Evolutionary conservation across 2,113 vertebrate species (phyloP).

Genomic region (Donacobius atricapilla): DNA sequence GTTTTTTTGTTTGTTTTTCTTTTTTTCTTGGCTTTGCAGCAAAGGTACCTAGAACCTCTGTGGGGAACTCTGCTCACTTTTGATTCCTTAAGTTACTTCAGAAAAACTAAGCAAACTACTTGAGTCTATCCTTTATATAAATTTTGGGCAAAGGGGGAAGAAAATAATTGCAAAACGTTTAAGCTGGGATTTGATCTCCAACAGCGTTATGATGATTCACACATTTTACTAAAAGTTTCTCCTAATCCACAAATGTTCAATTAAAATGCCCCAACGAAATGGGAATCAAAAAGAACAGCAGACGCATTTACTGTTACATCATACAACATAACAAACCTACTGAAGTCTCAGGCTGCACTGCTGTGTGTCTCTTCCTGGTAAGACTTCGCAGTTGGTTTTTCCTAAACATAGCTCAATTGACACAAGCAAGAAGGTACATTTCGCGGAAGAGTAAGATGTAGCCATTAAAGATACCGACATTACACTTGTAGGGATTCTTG

Average conservation of each 20-base stretch:
- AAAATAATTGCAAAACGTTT: not conserved
- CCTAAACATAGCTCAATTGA: not conserved
- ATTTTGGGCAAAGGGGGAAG: not conserved
- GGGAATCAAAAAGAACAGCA: not conserved
- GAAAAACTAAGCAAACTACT: not conserved
- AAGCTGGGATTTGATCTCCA: not conserved
- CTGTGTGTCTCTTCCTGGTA: rapidly evolving
- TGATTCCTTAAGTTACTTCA: not conserved
- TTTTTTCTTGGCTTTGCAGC: not conserved
- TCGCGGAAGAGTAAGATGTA: not conserved
- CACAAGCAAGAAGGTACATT: not conserved
- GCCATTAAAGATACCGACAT: not conserved
- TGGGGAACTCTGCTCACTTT: not conserved
- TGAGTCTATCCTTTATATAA: not conserved
- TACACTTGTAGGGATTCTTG: not conserved
- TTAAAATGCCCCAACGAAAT: not conserved
- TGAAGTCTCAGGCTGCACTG: not conserved
- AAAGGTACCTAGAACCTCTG: not conserved
- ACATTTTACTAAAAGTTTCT: not conserved
- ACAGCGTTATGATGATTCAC: not conserved
- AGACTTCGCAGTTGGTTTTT: not conserved
- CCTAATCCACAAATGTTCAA: not conserved
- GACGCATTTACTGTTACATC: not conserved
- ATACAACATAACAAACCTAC: not conserved
- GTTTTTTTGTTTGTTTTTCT: not conserved